phyloP scores from a whole-genome alignment of 2,113 vertebrate genomes.

The Nothobranchius furzeri region DNA sequence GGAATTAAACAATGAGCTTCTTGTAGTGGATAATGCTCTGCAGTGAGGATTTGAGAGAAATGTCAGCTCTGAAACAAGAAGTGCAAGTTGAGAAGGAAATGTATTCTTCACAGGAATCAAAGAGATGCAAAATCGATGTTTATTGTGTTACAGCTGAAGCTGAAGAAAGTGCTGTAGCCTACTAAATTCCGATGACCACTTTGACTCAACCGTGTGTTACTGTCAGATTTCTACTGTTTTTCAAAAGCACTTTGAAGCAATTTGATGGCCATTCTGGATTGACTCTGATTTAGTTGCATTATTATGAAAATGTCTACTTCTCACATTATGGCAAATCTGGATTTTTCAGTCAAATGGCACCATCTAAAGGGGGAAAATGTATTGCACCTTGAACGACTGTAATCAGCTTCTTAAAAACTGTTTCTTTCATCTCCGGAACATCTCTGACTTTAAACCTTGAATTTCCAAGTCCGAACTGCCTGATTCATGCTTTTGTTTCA shows the following conservation, averaged over 20 bases:
- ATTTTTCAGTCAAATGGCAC: too few species aligned
- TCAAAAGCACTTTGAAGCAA: constrained; percentile 35
- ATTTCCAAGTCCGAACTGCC: too few species aligned
- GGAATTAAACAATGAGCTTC: constrained; percentile 40
- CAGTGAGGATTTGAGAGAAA: constrained; percentile 30
- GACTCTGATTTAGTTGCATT: too few species aligned
- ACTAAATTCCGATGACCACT: constrained; percentile 55
- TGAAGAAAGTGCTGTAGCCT: constrained; percentile 53
- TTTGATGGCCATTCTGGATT: not conserved
- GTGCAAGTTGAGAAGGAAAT: constrained; percentile 48
- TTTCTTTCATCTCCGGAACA: too few species aligned
- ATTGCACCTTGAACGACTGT: too few species aligned
- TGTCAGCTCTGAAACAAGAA: constrained; percentile 43
- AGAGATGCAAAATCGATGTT: constrained; percentile 69
- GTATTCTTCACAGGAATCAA: constrained; percentile 59
- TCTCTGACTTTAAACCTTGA: too few species aligned
- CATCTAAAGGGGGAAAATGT: too few species aligned
- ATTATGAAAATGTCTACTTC: constrained; percentile 16
- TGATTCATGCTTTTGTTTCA: too few species aligned
- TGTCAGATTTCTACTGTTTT: constrained; percentile 34
- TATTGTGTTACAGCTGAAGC: constrained; percentile 60
- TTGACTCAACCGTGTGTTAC: constrained; percentile 7
- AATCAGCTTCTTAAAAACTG: too few species aligned
- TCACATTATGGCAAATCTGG: not conserved
- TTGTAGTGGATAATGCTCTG: constrained; percentile 30